A percentile compares a stretch with the other conserved stretches of the same genome.
Conservation (phyloP, 2,797 vertebrate genomes). For the Mormyrus proboscirostris region DNA sequence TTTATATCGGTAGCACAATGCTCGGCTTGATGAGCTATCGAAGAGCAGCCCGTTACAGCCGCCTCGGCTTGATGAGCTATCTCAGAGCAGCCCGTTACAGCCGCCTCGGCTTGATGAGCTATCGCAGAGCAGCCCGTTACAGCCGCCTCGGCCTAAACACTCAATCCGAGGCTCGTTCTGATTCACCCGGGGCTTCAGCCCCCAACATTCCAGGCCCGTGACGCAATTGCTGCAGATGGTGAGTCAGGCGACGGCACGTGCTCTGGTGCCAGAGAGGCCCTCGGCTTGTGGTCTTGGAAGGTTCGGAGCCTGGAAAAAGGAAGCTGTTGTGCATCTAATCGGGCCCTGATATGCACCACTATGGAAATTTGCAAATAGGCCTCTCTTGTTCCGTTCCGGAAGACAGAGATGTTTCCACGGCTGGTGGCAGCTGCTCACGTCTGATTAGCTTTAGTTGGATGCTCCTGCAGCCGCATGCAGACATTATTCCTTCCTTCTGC, state of each 20-base stretch:
- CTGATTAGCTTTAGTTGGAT: neutral
- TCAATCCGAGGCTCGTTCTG: neutral
- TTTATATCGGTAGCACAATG: neutral
- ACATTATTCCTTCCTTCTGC: neutral
- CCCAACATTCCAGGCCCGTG: neutral
- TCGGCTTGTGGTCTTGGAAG: neutral
- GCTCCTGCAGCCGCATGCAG: neutral
- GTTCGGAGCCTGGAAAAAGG: neutral
- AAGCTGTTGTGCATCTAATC: neutral
- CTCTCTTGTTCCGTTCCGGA: neutral
- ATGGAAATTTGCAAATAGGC: slow-evolving; percentile 13
- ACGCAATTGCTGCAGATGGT: neutral
- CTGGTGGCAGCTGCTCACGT: neutral
- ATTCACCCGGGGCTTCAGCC: neutral
- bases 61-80: too few species aligned
- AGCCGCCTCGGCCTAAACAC: too few species aligned
- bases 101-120: too few species aligned
- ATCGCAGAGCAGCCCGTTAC: too few species aligned
- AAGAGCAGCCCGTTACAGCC: neutral
- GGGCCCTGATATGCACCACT: neutral
- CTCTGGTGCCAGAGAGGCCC: neutral
- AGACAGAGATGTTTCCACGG: neutral
- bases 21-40: neutral
- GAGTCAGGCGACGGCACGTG: neutral
- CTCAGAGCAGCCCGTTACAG: too few species aligned